Evolutionary conservation across 2,113 vertebrate species (phyloP).

Genomic region (Oryzias javanicus): DNA sequence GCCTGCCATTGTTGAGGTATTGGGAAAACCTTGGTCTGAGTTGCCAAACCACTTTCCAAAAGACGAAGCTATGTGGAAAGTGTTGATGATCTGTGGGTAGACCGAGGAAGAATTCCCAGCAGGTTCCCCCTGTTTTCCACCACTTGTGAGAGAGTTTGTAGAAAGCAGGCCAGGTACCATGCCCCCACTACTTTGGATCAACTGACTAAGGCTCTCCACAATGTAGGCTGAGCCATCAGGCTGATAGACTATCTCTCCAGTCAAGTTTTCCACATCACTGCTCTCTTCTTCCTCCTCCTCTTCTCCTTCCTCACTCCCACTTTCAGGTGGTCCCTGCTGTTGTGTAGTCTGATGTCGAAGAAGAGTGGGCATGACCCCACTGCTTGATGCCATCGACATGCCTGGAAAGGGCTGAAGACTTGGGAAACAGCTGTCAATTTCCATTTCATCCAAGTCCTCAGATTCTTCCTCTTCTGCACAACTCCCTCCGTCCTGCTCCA

Average conservation of each 20-base stretch:
- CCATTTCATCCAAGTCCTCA: slow-evolving; percentile 92
- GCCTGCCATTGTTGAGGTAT: slow-evolving; percentile 98
- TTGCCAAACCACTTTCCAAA: slow-evolving; percentile 99
- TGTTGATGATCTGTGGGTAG: slow-evolving; percentile 99
- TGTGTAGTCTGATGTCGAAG: slow-evolving; percentile 73
- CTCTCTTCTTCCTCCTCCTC: slow-evolving; percentile 90
- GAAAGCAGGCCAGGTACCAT: slow-evolving; percentile 81
- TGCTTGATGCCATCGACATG: slow-evolving; percentile 73
- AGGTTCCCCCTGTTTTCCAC: slow-evolving; percentile 80
- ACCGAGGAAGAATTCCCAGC: slow-evolving; percentile 88
- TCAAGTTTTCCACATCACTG: slow-evolving; percentile 98
- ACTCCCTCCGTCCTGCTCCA: slow-evolving; percentile 82
- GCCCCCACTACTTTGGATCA: slow-evolving; percentile 88
- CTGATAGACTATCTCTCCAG: slow-evolving; percentile 99
- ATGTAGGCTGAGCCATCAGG: slow-evolving; percentile 98
- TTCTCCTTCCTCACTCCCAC: slow-evolving; percentile 91
- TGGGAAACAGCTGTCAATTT: slow-evolving; percentile 82
- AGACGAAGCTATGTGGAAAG: slow-evolving; percentile 99
- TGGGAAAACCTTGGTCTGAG: slow-evolving; percentile 96
- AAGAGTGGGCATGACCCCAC: slow-evolving; percentile 77
- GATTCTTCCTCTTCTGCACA: slow-evolving; percentile 88
- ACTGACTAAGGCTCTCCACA: slow-evolving; percentile 97
- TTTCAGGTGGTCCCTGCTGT: slow-evolving; percentile 77
- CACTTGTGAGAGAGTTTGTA: slow-evolving; percentile 85
- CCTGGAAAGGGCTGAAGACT: slow-evolving; percentile 81